phyloP scores from a whole-genome alignment of 2,113 vertebrate genomes.

The Labeo catla region DNA sequence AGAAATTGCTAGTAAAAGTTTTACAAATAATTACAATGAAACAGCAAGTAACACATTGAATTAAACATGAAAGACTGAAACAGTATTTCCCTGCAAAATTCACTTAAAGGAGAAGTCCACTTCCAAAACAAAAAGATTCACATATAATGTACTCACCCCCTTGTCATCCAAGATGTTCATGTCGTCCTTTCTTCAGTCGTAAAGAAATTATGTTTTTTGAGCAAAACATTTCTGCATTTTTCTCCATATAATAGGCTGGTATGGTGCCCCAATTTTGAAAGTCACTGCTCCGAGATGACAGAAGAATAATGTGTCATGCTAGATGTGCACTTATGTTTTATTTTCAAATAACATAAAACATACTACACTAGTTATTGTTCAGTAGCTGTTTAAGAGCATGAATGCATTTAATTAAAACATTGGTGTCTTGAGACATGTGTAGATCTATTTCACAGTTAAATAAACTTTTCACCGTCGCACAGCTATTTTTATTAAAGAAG shows the following conservation, averaged over 20 bases:
- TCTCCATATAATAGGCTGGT: no score
- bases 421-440: background rate
- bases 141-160: no score
- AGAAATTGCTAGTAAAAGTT: no score
- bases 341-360: background rate
- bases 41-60: background rate
- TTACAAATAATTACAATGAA: background rate
- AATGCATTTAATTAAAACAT: background rate
- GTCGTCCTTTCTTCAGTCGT: no score
- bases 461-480: background rate
- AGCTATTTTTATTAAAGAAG: slow-evolving; percentile 31
- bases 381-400: background rate
- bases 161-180: no score
- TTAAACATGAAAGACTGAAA: background rate
- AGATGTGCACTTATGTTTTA: background rate
- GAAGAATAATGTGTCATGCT: background rate
- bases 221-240: no score
- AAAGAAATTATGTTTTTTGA: no score
- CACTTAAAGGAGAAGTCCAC: no score
- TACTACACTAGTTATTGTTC: background rate
- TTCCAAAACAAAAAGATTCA: no score
- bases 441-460: slow-evolving; percentile 15
- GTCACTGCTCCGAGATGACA: background rate
- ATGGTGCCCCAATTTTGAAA: background rate
- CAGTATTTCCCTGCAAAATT: no score